Conservation (phyloP, 1,140 invertebrate species). For the Chlorops oryzae region DNA sequence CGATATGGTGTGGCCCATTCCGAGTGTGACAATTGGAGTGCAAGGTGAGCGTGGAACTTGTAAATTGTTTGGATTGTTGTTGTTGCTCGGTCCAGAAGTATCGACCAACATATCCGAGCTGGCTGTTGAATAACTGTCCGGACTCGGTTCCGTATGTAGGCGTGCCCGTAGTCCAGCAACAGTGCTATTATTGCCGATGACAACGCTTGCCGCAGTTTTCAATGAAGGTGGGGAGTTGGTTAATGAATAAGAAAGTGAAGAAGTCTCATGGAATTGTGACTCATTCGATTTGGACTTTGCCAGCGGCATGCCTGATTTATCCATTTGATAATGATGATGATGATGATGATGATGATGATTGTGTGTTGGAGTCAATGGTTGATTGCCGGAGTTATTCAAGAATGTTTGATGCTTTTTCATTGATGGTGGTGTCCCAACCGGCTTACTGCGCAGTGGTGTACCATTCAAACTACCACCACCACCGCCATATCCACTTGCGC, state of each 20-base stretch:
- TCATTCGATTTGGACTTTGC: conserved; percentile 90
- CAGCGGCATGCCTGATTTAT: conserved; percentile 50
- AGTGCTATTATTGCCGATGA: conserved; percentile 10
- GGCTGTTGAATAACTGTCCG: conserved; percentile 43
- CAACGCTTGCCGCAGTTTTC: background rate
- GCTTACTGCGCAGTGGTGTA: conserved; percentile 30
- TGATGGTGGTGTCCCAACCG: conserved; percentile 63
- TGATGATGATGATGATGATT: background rate
- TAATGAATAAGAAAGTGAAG: conserved; percentile 8
- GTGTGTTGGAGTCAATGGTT: conserved; percentile 25
- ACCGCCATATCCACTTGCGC: conserved; percentile 56
- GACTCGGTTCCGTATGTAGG: conserved; percentile 65
- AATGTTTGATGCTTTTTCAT: conserved; percentile 62
- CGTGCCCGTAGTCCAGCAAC: conserved; percentile 52
- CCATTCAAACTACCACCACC: conserved; percentile 28
- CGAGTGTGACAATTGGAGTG: conserved; percentile 61
- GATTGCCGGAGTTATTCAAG: conserved; percentile 39
- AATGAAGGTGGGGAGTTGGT: conserved; percentile 4
- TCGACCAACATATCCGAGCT: conserved; percentile 53
- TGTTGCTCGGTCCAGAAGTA: too few relatives aligned
- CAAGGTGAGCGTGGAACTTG: conserved; percentile 70
- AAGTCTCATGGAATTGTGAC: conserved; percentile 62
- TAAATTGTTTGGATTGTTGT: conserved; percentile 49
- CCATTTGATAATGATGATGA: background rate
- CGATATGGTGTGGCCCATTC: conserved; percentile 85